Evolutionary conservation across 2,113 vertebrate species (phyloP).

Genomic region (Mungos mungo): DNA sequence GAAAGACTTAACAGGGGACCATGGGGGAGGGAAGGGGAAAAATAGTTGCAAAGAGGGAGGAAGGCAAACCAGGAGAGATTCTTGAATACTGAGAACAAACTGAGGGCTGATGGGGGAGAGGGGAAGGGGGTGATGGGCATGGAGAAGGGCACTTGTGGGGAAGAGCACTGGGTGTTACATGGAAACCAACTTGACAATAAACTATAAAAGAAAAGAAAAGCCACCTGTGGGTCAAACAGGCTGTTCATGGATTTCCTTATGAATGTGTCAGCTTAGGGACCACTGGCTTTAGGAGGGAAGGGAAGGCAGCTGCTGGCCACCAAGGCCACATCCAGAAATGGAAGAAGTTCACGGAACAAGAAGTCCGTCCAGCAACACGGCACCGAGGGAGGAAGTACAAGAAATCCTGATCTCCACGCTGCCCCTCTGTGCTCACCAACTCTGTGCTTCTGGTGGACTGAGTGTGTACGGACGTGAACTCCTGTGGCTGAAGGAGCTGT

Average conservation of each 20-base stretch:
- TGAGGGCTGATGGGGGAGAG: too few species aligned
- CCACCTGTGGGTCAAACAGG: neutral
- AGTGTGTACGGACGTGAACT: accelerated
- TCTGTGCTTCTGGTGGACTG: neutral
- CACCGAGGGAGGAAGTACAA: neutral
- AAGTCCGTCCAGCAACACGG: neutral
- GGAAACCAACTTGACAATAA: too few species aligned
- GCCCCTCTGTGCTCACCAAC: too few species aligned
- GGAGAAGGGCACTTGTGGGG: too few species aligned
- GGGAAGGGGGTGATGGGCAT: too few species aligned
- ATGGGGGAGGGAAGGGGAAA: too few species aligned
- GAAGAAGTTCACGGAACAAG: neutral
- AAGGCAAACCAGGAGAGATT: too few species aligned
- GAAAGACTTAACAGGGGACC: too few species aligned
- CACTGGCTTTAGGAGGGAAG: neutral
- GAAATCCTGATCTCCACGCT: neutral
- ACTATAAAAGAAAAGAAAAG: too few species aligned
- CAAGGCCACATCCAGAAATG: neutral
- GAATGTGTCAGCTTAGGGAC: neutral
- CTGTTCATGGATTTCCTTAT: neutral
- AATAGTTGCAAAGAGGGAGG: too few species aligned
- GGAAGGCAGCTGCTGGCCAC: neutral
- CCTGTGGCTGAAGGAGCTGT: accelerated
- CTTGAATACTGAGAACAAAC: too few species aligned
- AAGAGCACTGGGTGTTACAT: too few species aligned